Base-by-base conservation (phyloP, 2,797 vertebrate species). In the Neomorphus geoffroyi region DNA sequence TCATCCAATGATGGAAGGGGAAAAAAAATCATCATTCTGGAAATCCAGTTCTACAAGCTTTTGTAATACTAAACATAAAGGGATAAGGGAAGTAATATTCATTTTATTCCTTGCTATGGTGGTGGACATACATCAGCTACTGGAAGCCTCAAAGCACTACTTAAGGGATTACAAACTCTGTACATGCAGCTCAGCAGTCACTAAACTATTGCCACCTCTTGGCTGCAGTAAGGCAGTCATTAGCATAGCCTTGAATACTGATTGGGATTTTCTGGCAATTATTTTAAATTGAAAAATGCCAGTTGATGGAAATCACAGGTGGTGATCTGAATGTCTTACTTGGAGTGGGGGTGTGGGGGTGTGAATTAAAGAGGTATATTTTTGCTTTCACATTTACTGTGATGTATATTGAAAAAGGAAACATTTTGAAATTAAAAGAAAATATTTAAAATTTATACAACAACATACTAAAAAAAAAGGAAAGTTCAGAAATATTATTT, bases 81-180 rank as follows among this genome's bases (percentile, higher is more conserved):
- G 45, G 70, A 71, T 80, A 35, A 86, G 81, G 24, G 57, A 88
- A 61, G 46, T 30, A 39, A 78, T 93, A 86, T 75, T 79, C 2
- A 78, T 94, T 94, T 80, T 85, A 81, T 81, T 89, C 57, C 71
- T 80, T 91, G 78, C 46, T 61, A 4, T 65, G 66, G 41, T 50
- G 43, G 80, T 88, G 78, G 79, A 81, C 70, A 28, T 80, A 67
- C 66, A 87, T 92, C 78, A 88, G 65, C 69, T 94, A 54, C 73
- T 82, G 66, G 56, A 86, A 90, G 73, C 43, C 84, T 88, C 94
- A 92, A 73, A 95, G 65, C 62, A 39, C 79, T 83, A 78, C 92
- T 94, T 92, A 92, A 80, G 86, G 79, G 83, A 96, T 93, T 88
- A 89, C 26, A 88, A 75, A 88, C 78, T 78, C 69, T 61, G 78